Base-by-base conservation (phyloP, 1,140 invertebrate species). In the Vanessa atalanta region DNA sequence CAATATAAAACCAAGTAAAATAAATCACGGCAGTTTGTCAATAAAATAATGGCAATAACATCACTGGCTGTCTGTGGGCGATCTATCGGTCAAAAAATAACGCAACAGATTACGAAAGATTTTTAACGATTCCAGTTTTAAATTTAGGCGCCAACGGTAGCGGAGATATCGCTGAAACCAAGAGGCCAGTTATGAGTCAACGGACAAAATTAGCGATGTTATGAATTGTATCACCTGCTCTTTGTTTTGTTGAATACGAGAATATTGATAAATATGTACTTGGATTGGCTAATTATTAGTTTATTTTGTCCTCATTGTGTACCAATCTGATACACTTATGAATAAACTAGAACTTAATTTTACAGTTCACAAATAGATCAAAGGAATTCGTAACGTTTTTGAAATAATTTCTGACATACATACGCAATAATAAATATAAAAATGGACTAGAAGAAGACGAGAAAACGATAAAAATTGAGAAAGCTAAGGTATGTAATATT, bases 121-220 rank as follows among this genome's bases (percentile, higher is more conserved):
- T 65, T 67, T 73, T 68, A 73, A 55, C 9, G 65, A 57, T 73
- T 63, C 66, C 16, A 51, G 73, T 76, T 83, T 88, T 84, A 87
- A 83, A 84, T 84, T 83, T 79, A 76, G 82, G 85, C 85, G 83
- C 82, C 76, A 84, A 85, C 73, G 75, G 77, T 77, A 79, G 51
- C 65, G 47, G 47, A 43, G 37, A 43, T 43, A 43, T 43, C 37
- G 37, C 37, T 43, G 37, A 43, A 43, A 43, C 37, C 55, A 47
- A 69, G 60, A 20, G 66, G 66, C 66, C 71, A 31, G 72, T 31
- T 57, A 15, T 87, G 86, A 86, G 80, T 87, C 85, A 85, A 50
- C 48, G 72, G 64, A 72, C 79, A 81, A 81, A 82, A 82, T 80
- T 87, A 87, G 78, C 82, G 61, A 47, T 80, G 73, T 81, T 86